A percentile compares a stretch with the other conserved stretches of the same genome.
Evolutionary conservation across 2,113 vertebrate species (phyloP).

Genomic region (Chroicocephalus ridibundus): DNA sequence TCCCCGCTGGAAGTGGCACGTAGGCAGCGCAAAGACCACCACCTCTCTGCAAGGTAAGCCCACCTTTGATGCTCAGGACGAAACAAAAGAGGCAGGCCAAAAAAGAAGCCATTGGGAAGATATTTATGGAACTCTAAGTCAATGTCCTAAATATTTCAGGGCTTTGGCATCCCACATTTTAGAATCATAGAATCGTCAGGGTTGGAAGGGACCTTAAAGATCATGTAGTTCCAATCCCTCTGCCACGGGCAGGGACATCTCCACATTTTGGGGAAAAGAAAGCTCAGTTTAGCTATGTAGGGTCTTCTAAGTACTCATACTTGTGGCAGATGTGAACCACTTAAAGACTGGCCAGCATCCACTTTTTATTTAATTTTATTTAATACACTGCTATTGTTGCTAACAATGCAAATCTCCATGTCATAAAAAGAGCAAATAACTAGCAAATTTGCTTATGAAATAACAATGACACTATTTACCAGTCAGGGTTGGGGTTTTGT

Average conservation of each 20-base stretch:
- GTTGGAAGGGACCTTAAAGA: too few relatives aligned
- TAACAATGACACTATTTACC: background rate
- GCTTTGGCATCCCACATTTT: background rate
- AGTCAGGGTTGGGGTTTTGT: background rate
- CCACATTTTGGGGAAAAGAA: background rate
- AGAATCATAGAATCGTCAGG: too few relatives aligned
- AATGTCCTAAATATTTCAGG: background rate
- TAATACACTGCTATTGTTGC: background rate
- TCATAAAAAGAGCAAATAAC: background rate
- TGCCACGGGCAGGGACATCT: too few relatives aligned
- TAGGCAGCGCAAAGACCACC: background rate
- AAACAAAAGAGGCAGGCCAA: background rate
- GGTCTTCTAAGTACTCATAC: background rate
- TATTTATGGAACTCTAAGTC: background rate
- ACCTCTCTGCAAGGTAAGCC: background rate
- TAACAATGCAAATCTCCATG: background rate
- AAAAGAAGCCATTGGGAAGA: background rate
- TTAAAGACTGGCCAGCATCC: background rate
- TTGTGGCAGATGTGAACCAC: background rate
- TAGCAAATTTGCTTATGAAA: background rate
- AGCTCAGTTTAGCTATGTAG: background rate
- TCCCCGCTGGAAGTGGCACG: background rate
- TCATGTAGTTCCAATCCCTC: too few relatives aligned
- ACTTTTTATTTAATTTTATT: background rate
- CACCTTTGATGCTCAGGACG: rapidly evolving